Percentiles rank a stretch among this genome's conserved stretches.
Conservation (phyloP, 2,888 invertebrate genomes). For the Malachius bipustulatus region DNA sequence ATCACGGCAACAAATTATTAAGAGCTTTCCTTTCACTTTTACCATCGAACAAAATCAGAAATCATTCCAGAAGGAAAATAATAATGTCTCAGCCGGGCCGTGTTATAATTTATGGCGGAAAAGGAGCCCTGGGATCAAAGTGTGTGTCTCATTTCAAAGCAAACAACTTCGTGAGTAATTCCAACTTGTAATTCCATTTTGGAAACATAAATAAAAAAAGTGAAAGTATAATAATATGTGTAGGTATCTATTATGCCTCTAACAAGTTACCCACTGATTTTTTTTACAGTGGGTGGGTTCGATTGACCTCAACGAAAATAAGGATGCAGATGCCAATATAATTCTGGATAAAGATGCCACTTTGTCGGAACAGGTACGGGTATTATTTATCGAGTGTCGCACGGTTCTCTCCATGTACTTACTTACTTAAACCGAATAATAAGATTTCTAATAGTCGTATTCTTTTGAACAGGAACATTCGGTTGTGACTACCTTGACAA, state of each 20-base stretch:
- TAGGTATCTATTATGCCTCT: conserved; percentile 13
- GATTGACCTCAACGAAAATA: conserved; percentile 34
- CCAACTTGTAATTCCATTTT: no score
- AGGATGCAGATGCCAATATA: conserved; percentile 78
- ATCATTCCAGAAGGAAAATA: no score
- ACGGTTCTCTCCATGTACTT: conserved; percentile 3
- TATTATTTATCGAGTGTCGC: no score
- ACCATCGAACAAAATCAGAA: no score
- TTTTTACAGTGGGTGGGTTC: conserved; percentile 34
- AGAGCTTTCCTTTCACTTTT: no score
- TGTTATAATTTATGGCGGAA: conserved; percentile 89
- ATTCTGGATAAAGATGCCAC: conserved; percentile 64
- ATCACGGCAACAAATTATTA: no score
- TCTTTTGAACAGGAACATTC: conserved; percentile 42
- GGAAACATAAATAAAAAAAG: no score
- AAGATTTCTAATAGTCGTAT: conserved; percentile 8
- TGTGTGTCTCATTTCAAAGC: conserved; percentile 82
- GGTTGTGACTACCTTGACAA: conserved; percentile 54
- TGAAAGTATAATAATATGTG: no score
- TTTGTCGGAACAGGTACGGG: conserved; percentile 62
- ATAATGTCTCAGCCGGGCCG: no score
- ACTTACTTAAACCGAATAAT: conserved; percentile 1
- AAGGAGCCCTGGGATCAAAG: conserved; percentile 85
- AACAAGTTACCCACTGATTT: not conserved
- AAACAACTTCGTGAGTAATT: conserved; percentile 73